Evolutionary conservation across 1,140 invertebrate species (phyloP).

Genomic region (Capitella teleta): DNA sequence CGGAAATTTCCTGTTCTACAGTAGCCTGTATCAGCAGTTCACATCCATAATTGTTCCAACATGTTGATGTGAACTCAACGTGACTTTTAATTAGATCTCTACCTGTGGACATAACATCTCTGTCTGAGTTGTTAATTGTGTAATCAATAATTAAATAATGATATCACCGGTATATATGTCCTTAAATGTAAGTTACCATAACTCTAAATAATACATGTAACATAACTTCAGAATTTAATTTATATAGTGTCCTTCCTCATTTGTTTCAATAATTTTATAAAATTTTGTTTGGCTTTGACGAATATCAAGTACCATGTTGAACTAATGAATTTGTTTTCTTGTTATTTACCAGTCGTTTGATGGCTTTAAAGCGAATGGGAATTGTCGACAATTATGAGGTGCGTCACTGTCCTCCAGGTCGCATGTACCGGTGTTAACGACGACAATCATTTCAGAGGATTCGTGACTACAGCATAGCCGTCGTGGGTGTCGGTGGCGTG

Average conservation of each 20-base stretch:
- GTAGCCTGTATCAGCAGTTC: no score
- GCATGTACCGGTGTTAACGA: neutral
- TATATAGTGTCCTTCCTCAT: neutral
- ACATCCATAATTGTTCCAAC: no score
- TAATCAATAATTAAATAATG: no score
- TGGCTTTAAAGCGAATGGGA: constrained; percentile 98
- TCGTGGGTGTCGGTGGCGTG: constrained; percentile 97
- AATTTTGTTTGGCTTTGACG: constrained; percentile 7
- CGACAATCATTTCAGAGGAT: constrained; percentile 52
- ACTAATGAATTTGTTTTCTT: neutral
- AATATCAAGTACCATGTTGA: neutral
- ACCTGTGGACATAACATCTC: no score
- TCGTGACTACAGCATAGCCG: constrained; percentile 73
- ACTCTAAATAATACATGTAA: constrained; percentile 1
- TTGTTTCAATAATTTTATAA: constrained; percentile 7
- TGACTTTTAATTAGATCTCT: no score
- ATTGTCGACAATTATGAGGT: constrained; percentile 96
- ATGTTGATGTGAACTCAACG: no score
- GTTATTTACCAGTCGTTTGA: constrained; percentile 65
- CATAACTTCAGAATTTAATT: constrained; percentile 3
- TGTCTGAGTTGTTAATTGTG: no score
- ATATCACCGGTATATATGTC: no score
- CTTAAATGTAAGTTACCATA: neutral
- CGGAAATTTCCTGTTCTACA: no score
- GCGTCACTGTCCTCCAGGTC: constrained; percentile 1